Percentiles rank a stretch among this genome's conserved stretches.
phyloP scores from a whole-genome alignment of 2,113 vertebrate genomes.

The Caranx ignobilis region DNA sequence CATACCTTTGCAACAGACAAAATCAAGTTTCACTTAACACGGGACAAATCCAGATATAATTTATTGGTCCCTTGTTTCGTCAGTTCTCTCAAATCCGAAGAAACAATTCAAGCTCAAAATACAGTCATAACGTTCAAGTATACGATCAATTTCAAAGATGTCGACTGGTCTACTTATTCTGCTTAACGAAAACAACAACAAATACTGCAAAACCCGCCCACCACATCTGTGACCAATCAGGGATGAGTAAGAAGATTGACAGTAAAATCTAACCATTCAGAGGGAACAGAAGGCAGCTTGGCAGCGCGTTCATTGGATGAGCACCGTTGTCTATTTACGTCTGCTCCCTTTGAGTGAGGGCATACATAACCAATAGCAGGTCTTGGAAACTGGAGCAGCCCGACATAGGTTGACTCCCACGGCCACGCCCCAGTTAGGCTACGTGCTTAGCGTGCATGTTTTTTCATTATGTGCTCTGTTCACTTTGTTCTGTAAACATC shows the following conservation, averaged over 20 bases:
- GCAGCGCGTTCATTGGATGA: slow-evolving; percentile 59
- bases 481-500: slow-evolving; percentile 44
- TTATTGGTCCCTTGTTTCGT: neutral
- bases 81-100: neutral
- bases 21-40: slow-evolving; percentile 16
- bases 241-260: neutral
- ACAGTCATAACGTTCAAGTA: neutral
- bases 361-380: slow-evolving; percentile 45
- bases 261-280: neutral
- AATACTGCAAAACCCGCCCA: slow-evolving; percentile 48
- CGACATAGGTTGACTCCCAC: neutral
- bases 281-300: rapidly evolving
- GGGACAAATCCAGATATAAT: neutral
- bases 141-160: slow-evolving; percentile 71
- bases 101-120: neutral
- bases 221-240: slow-evolving; percentile 57
- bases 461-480: slow-evolving; percentile 4
- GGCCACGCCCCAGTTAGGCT: slow-evolving; percentile 24
- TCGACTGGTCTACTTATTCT: slow-evolving; percentile 68
- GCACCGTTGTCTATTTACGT: neutral
- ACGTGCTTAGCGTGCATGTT: slow-evolving; percentile 46
- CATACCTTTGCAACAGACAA: slow-evolving; percentile 64
- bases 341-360: neutral
- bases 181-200: slow-evolving; percentile 81
- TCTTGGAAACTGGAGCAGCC: slow-evolving; percentile 5